phyloP scores from a whole-genome alignment of 2,888 invertebrate species.

The Penaeus monodon region DNA sequence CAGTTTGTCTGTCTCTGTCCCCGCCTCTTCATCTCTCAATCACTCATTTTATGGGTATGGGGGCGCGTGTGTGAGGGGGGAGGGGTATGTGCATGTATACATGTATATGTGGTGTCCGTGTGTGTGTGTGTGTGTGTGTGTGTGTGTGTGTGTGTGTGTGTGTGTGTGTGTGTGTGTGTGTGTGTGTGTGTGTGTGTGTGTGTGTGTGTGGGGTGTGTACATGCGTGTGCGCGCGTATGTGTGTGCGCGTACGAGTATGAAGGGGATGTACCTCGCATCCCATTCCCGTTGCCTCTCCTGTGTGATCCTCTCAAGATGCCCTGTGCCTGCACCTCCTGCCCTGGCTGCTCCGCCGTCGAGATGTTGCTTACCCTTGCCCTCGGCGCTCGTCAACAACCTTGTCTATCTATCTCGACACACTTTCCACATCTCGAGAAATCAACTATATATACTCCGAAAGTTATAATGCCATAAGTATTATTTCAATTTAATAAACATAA shows the following conservation, averaged over 20 bases:
- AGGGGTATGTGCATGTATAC: too few relatives aligned
- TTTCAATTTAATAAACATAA: too few relatives aligned
- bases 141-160: too few relatives aligned
- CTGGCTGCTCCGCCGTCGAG: not conserved
- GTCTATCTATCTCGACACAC: not conserved
- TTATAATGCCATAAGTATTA: too few relatives aligned
- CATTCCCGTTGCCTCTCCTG: not conserved
- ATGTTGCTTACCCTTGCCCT: too few relatives aligned
- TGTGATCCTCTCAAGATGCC: not conserved
- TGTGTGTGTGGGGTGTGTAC: not conserved
- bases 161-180: not conserved
- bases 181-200: conserved; percentile 11
- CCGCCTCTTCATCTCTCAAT: too few relatives aligned
- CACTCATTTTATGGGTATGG: too few relatives aligned
- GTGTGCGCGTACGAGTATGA: not conserved
- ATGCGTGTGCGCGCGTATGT: not conserved
- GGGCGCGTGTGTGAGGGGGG: too few relatives aligned
- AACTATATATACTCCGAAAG: too few relatives aligned
- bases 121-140: too few relatives aligned
- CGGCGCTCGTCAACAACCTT: not conserved
- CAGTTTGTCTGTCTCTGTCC: too few relatives aligned
- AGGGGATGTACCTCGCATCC: not conserved
- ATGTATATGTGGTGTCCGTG: too few relatives aligned
- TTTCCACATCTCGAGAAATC: not conserved
- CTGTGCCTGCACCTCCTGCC: not conserved